These are phyloP conservation scores for Heteractis magnifica DNA, from an alignment of 92 coral and sea anemone species.

Conservation along the genomic window DNA sequence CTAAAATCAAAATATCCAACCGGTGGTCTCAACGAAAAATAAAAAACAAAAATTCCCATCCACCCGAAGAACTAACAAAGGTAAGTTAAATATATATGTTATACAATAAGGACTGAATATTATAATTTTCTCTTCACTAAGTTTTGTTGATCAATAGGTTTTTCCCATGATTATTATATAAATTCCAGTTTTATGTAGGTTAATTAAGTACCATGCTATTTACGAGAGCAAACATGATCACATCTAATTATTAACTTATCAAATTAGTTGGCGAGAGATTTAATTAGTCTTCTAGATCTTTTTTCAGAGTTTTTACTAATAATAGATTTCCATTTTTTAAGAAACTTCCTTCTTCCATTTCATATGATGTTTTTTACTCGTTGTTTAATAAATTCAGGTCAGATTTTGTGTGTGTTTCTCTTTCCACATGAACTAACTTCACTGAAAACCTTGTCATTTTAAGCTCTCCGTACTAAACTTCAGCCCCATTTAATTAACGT, in stretches of 20 bases:
- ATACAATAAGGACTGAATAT: background rate
- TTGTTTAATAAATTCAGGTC: too few species aligned
- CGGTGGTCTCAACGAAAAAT: background rate
- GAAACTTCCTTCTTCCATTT: too few species aligned
- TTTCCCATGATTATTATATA: background rate
- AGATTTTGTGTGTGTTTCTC: too few species aligned
- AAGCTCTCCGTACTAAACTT: background rate
- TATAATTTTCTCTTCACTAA: background rate
- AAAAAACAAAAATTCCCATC: background rate
- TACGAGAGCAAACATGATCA: background rate
- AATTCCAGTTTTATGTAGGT: background rate
- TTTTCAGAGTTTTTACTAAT: too few species aligned
- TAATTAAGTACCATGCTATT: background rate
- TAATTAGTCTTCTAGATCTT: too few species aligned
- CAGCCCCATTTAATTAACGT: background rate
- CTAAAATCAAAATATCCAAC: slow-evolving; percentile 18
- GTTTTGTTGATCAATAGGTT: background rate
- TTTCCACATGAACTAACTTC: too few species aligned
- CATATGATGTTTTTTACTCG: too few species aligned
- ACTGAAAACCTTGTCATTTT: background rate
- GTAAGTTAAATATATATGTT: background rate
- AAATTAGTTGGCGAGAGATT: too few species aligned
- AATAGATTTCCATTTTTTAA: too few species aligned
- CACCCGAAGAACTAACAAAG: background rate
- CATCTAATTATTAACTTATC: background rate